A percentile compares a stretch with the other conserved stretches of the same genome.
These are phyloP conservation scores for Tupaia tana DNA, from an alignment of 2,113 vertebrate genomes.

Conservation along the genomic window DNA sequence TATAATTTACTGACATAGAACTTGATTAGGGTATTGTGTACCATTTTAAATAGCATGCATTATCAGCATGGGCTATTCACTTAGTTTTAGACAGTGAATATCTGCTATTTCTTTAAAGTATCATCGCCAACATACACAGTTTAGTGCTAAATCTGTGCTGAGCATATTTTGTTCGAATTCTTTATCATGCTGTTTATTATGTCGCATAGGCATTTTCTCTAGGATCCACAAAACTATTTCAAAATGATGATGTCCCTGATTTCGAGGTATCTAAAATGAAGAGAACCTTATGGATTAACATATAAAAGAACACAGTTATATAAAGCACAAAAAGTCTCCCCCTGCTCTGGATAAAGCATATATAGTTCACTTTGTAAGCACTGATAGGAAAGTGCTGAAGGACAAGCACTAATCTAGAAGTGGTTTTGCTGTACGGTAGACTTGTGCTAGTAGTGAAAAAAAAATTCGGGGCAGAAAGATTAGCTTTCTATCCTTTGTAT, in stretches of 20 bases:
- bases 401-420: conserved; percentile 9
- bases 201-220: background rate
- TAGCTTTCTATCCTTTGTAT: conserved; percentile 59
- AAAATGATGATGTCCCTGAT: conserved; percentile 62
- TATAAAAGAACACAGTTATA: conserved; percentile 40
- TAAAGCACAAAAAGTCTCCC: conserved; percentile 30
- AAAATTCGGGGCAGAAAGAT: conserved; percentile 52
- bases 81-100: background rate
- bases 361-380: conserved; percentile 45
- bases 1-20: background rate
- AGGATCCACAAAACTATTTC: conserved; percentile 48
- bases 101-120: background rate
- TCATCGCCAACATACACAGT: background rate
- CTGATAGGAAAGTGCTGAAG: conserved; percentile 35
- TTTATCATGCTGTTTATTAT: conserved; percentile 19
- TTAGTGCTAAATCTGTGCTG: background rate
- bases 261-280: conserved; percentile 44
- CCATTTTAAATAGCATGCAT: background rate
- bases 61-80: background rate
- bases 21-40: background rate
- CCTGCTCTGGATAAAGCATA: conserved; percentile 57
- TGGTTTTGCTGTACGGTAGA: conserved; percentile 41
- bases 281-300: conserved; percentile 47
- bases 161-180: conserved; percentile 15
- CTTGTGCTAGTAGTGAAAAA: conserved; percentile 31